phyloP scores from a whole-genome alignment of 1,140 invertebrate species.

The Charaxes varanes region DNA sequence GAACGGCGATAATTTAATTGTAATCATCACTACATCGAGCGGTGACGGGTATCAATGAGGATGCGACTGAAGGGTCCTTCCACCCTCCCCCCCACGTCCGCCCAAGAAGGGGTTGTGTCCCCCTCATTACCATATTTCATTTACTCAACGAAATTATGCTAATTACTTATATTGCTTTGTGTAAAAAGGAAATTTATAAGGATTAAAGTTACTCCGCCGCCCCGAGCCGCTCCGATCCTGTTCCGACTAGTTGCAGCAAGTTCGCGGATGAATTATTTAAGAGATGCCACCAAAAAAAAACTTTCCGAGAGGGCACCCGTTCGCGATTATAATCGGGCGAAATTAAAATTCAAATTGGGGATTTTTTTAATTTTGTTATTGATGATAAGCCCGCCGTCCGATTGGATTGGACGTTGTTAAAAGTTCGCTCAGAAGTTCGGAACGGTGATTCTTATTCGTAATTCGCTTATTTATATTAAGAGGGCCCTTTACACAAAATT shows the following conservation, averaged over 20 bases:
- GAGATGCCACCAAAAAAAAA: constrained; percentile 50
- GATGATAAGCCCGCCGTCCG: constrained; percentile 55
- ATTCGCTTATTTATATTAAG: constrained; percentile 53
- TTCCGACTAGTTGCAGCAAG: constrained; percentile 49
- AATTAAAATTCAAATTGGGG: constrained; percentile 73
- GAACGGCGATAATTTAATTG: constrained; percentile 66
- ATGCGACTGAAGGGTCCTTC: constrained; percentile 59
- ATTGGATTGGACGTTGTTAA: constrained; percentile 56
- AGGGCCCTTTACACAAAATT: constrained; percentile 17
- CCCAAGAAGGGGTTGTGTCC: constrained; percentile 55
- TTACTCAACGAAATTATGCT: constrained; percentile 75
- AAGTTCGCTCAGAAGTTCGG: constrained; percentile 45
- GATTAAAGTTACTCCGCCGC: constrained; percentile 66
- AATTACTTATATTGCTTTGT: constrained; percentile 75
- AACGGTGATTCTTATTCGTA: constrained; percentile 37
- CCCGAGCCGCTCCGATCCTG: constrained; percentile 39
- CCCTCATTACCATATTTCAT: constrained; percentile 74
- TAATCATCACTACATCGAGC: constrained; percentile 67
- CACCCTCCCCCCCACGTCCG: constrained; percentile 28
- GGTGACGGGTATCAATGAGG: constrained; percentile 64
- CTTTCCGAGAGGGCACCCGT: constrained; percentile 44
- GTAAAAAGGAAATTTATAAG: constrained; percentile 75
- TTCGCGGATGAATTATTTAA: constrained; percentile 65
- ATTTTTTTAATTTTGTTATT: constrained; percentile 73
- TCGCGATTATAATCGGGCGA: constrained; percentile 67